A percentile compares a stretch with the other conserved stretches of the same genome.
phyloP scores from a whole-genome alignment of 37 sponge, comb jelly and placozoan species.

The Crambe crambe region DNA sequence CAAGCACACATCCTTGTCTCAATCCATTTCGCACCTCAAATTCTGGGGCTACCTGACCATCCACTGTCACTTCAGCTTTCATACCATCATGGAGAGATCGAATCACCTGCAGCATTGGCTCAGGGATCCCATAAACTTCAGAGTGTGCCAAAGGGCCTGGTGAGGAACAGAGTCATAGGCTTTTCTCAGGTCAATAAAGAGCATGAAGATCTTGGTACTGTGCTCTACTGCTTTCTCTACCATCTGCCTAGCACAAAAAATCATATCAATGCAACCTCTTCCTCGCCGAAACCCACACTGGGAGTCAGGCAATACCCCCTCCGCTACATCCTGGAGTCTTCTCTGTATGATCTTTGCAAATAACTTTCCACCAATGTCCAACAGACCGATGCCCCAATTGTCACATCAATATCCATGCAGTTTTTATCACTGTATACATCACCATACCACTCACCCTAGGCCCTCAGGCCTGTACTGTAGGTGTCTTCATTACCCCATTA shows the following conservation, averaged over 20 bases:
- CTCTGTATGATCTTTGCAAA: conserved; percentile 29
- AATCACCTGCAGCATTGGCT: no score
- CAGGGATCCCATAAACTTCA: no score
- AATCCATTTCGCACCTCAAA: conserved; percentile 52
- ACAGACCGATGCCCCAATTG: conserved; percentile 46
- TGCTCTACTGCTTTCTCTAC: conserved; percentile 40
- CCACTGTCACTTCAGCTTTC: conserved; percentile 36
- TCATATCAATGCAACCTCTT: conserved; percentile 31
- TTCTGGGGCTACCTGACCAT: conserved; percentile 7
- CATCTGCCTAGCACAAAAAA: conserved; percentile 31
- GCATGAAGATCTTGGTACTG: conserved; percentile 20
- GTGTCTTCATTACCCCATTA: no score
- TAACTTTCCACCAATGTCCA: conserved; percentile 38
- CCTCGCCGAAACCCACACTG: conserved; percentile 45
- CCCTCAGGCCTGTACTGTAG: no score
- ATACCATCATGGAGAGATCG: conserved; percentile 51
- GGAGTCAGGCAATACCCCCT: no score
- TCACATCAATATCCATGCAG: no score
- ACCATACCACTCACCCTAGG: no score
- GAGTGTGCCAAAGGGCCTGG: no score
- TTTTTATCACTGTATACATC: no score
- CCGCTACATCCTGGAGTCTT: conserved; percentile 26
- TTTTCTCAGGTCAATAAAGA: conserved; percentile 18
- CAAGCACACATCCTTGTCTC: conserved; percentile 46
- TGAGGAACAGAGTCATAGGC: not conserved